phyloP scores from a whole-genome alignment of 2,797 vertebrate species.

The Meda fulgida region DNA sequence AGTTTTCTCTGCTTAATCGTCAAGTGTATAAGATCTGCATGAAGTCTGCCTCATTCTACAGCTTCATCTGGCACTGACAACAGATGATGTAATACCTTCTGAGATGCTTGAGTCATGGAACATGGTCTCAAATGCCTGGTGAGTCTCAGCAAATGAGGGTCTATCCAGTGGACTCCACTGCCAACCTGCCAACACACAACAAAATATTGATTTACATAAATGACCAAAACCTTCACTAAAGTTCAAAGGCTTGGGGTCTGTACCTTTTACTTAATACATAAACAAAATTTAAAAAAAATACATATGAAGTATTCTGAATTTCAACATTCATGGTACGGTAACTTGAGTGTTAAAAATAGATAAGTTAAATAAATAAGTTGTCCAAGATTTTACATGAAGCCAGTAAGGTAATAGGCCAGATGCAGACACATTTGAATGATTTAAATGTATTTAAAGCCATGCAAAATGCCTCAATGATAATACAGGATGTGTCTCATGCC shows the following conservation, averaged over 20 bases:
- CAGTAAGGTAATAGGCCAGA: background rate
- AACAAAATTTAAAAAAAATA: no score
- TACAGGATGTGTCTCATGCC: no score
- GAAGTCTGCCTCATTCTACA: background rate
- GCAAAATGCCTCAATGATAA: background rate
- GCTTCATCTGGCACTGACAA: background rate
- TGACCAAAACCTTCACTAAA: background rate
- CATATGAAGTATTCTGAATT: no score
- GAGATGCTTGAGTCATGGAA: conserved; percentile 99
- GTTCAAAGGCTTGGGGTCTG: background rate
- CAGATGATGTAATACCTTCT: conserved; percentile 82
- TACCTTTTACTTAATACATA: no score
- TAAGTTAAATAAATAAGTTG: background rate
- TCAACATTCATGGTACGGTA: no score
- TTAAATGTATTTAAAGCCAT: no score
- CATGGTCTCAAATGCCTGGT: conserved; percentile 99
- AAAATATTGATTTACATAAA: background rate
- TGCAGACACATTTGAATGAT: no score
- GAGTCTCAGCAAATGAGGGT: conserved; percentile 96
- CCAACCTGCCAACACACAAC: conserved; percentile 83
- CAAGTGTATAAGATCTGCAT: background rate
- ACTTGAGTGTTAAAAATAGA: background rate
- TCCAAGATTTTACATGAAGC: background rate
- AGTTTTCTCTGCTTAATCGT: background rate
- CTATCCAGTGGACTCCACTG: conserved; percentile 96